Evolutionary conservation across 2,888 invertebrate species (phyloP).

Genomic region (Melanostoma mellinum): DNA sequence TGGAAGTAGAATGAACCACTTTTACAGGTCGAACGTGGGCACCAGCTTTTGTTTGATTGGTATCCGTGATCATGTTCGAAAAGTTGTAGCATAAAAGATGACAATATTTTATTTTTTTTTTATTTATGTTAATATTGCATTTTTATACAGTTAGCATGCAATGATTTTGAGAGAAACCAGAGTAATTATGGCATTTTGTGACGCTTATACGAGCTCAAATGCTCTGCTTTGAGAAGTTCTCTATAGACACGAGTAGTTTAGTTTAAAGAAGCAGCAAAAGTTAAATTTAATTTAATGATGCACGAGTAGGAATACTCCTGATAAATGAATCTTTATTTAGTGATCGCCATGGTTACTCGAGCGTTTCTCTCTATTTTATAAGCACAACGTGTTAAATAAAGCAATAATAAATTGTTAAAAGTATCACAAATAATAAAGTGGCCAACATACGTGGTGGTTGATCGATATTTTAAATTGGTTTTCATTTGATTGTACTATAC

Average conservation of each 20-base stretch:
- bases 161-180: constrained; percentile 43
- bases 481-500: constrained; percentile 28
- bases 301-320: no score
- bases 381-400: constrained; percentile 60
- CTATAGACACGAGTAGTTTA: no score
- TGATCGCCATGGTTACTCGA: constrained; percentile 61
- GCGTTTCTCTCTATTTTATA: constrained; percentile 52
- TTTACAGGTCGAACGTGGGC: constrained; percentile 10
- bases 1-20: not conserved
- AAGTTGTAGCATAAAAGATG: constrained; percentile 57
- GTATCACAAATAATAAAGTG: constrained; percentile 30
- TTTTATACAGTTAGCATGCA: constrained; percentile 59
- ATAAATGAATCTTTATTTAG: not conserved
- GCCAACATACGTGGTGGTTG: constrained; percentile 28
- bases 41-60: constrained; percentile 22
- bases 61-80: constrained; percentile 4
- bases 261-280: no score
- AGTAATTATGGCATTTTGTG: constrained; percentile 58
- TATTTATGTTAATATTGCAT: constrained; percentile 23
- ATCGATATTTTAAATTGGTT: constrained; percentile 34
- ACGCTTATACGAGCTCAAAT: no score
- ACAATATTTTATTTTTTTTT: constrained; percentile 14
- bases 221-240: no score
- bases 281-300: no score
- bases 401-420: constrained; percentile 37